Evolutionary conservation across 2,888 invertebrate genomes (phyloP), one percentile per base, ranked within the genome.

Genomic region (Clusia tigrina): DNA sequence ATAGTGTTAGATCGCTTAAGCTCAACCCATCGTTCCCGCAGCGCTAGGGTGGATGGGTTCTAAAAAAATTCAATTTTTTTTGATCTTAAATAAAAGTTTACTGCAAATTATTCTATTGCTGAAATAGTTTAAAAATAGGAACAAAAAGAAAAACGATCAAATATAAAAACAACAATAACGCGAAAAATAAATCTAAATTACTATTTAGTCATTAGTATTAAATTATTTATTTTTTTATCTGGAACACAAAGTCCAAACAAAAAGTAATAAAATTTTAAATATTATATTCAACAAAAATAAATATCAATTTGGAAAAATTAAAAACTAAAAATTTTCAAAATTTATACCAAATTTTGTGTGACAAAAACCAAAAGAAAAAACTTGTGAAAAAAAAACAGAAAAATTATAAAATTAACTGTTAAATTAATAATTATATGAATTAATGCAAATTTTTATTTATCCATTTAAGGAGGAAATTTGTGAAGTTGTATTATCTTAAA

Each of bases 1-100:
- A 76, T 73, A 77, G 76, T 77, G 78, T 76, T 77, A 79, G 81
- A 81, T 81, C 82, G 78, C 63, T 66, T 57, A 57, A 54, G 58
- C 54, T 57, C 42, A 65, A 52, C 61, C 64, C 67, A 62, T 69
- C 67, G 73, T 70, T 73, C 76, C 72, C 74, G 70, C 68, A 68
- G 58, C 60, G 69, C 66, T 66, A 70, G 72, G 74, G 72, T 73
- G 70, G 70, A 74, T 74, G 72, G 71, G 74, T 71, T 69, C 70
- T 71, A 59, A 65, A 65, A 63, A 57, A 37, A 53, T 51, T 61
- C 38, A 37, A 54, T 61, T 51, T 66, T 59, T 63, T 58, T 12
- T 58, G 12, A 48, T 54, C 42, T 42, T 22, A 22, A 6, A 22
- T 15, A 48, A 48, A 48, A 15, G 9, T 42, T n/a, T 48, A 48